phyloP scores from a whole-genome alignment of 2,113 vertebrate species.

The Phalacrocorax pelagicus region DNA sequence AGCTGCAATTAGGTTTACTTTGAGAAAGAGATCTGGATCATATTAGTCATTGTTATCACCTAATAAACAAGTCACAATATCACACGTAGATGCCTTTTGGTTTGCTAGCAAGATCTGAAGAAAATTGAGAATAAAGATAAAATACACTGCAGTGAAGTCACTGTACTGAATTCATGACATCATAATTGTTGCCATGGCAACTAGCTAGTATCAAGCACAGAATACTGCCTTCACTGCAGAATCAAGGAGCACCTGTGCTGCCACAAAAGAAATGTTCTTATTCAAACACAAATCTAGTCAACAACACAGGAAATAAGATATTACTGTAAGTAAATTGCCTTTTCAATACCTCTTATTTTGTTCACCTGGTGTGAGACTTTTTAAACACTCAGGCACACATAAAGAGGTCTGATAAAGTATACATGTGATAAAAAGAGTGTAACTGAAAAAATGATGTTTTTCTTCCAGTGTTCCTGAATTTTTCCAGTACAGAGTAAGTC shows the following conservation, averaged over 20 bases:
- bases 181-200: conserved; percentile 60
- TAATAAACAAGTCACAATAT: not conserved
- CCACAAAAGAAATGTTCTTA: conserved; percentile 47
- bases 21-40: not conserved
- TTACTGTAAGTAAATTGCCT: not conserved
- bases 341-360: not conserved
- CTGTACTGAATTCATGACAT: conserved; percentile 62
- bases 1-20: not conserved
- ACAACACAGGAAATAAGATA: conserved; percentile 23
- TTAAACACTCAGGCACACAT: not conserved
- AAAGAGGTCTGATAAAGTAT: not conserved
- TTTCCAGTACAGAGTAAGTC: not conserved
- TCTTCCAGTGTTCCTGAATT: not conserved
- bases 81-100: not conserved
- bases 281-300: conserved; percentile 31
- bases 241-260: conserved; percentile 17
- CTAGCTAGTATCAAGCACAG: conserved; percentile 34
- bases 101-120: not conserved
- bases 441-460: conserved; percentile 14
- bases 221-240: conserved; percentile 42
- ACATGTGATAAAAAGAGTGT: not conserved
- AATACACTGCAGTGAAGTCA: conserved; percentile 67
- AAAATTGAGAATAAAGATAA: conserved; percentile 33
- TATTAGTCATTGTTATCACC: not conserved
- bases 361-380: not conserved